These are phyloP conservation scores for Rutilus rutilus DNA, from an alignment of 2,113 vertebrate genomes.

Conservation along the genomic window DNA sequence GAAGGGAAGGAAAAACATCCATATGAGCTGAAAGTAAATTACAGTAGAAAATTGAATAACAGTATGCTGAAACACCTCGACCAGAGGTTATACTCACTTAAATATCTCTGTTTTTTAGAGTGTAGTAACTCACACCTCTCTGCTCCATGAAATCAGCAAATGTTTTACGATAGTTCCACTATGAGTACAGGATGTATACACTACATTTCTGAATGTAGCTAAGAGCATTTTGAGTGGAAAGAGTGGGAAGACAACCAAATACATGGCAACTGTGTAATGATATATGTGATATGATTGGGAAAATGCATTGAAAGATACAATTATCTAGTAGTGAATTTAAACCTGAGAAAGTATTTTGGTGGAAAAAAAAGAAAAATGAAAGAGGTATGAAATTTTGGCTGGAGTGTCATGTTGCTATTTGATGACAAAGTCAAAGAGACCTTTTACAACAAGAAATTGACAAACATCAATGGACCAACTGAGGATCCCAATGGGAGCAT, in stretches of 20 bases:
- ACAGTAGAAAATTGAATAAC: constrained; percentile 64
- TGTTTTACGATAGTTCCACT: background rate
- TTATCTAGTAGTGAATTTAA: background rate
- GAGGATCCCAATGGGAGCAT: no score
- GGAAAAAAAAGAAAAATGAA: no score
- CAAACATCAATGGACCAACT: background rate
- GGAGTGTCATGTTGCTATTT: background rate
- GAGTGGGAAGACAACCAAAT: background rate
- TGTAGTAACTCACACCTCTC: constrained; percentile 41
- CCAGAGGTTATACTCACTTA: constrained; percentile 58
- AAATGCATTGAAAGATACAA: background rate
- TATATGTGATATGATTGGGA: background rate
- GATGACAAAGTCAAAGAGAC: background rate
- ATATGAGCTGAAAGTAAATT: constrained; percentile 66
- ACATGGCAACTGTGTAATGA: background rate
- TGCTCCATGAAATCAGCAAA: constrained; percentile 24
- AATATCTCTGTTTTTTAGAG: background rate
- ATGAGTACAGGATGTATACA: background rate
- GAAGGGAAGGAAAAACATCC: constrained; percentile 68
- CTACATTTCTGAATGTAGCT: background rate
- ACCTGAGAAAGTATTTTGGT: background rate
- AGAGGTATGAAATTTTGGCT: background rate
- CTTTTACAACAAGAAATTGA: background rate
- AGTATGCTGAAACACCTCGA: constrained; percentile 67
- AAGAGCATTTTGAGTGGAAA: background rate